A percentile compares a stretch with the other conserved stretches of the same genome.
Evolutionary conservation across 1,140 invertebrate genomes (phyloP).

Genomic region (Drosophila kurseongensis): DNA sequence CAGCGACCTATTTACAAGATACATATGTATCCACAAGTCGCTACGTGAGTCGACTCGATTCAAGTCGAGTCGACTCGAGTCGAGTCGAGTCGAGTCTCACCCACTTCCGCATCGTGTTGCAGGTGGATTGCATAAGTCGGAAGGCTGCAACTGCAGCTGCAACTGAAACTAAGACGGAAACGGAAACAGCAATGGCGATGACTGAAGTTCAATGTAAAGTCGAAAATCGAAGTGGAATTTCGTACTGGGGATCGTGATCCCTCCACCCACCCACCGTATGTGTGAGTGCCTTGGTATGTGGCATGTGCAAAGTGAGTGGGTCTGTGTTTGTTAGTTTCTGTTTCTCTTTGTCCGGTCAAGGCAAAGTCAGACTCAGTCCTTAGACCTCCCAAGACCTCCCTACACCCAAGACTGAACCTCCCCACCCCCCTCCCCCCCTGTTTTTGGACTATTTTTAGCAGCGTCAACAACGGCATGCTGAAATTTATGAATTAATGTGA

Average conservation of each 20-base stretch:
- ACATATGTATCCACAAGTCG: conserved; percentile 18
- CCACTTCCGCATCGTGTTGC: conserved; percentile 58
- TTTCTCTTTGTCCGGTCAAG: conserved; percentile 65
- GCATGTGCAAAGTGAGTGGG: conserved; percentile 3
- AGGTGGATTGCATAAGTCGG: conserved; percentile 51
- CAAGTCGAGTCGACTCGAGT: neutral
- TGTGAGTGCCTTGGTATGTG: conserved; percentile 12
- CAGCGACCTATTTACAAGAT: conserved; percentile 70
- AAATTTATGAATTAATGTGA: conserved; percentile 48
- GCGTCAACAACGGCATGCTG: conserved; percentile 38
- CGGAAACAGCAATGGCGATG: conserved; percentile 11
- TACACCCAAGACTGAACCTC: neutral
- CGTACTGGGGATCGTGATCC: conserved; percentile 6
- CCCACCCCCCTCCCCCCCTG: neutral
- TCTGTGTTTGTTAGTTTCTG: neutral
- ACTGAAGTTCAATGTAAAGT: conserved; percentile 70
- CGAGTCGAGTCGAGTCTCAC: conserved; percentile 18
- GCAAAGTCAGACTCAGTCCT: conserved; percentile 38
- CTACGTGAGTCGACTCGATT: neutral
- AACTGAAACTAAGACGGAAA: conserved; percentile 11
- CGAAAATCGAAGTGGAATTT: conserved; percentile 56
- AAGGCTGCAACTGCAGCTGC: neutral
- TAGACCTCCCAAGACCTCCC: conserved; percentile 10
- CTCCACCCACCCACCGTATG: neutral
- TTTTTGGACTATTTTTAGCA: conserved; percentile 44